Percentiles rank a stretch among this genome's conserved stretches.
Evolutionary conservation across 2,888 invertebrate species (phyloP).

Genomic region (Endotricha flammealis): DNA sequence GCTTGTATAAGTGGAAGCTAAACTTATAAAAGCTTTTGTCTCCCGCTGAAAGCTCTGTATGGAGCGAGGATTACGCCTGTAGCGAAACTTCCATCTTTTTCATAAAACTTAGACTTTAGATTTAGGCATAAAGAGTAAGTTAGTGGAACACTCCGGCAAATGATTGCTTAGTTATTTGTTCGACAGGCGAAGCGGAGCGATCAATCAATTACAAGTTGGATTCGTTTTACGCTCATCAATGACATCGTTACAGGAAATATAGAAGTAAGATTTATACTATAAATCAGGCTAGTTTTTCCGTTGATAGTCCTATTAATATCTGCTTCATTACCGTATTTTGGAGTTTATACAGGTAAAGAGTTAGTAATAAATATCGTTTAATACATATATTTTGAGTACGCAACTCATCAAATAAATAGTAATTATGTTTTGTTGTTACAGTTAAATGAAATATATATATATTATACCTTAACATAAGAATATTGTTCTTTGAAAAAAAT

Average conservation of each 20-base stretch:
- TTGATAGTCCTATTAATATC: background rate
- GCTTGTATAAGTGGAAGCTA: constrained; percentile 40
- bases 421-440: no score
- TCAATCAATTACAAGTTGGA: constrained; percentile 4
- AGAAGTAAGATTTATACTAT: constrained; percentile 1
- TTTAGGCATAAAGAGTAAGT: background rate
- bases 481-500: no score
- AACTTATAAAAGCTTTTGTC: constrained; percentile 45
- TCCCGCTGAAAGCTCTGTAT: constrained; percentile 24
- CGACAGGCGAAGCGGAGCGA: background rate
- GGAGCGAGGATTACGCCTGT: constrained; percentile 25
- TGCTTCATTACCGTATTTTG: constrained; percentile 1
- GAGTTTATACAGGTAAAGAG: no score
- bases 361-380: no score
- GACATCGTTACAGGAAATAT: background rate
- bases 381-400: no score
- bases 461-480: no score
- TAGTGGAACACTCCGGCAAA: background rate
- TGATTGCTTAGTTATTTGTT: constrained; percentile 2
- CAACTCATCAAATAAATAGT: no score
- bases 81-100: constrained; percentile 22
- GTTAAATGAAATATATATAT: no score
- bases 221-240: background rate
- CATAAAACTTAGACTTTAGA: constrained; percentile 13
- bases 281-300: background rate